Percentiles rank a stretch among this genome's conserved stretches.
Conservation (phyloP, 2,113 vertebrate species). For the Rynchops niger region DNA sequence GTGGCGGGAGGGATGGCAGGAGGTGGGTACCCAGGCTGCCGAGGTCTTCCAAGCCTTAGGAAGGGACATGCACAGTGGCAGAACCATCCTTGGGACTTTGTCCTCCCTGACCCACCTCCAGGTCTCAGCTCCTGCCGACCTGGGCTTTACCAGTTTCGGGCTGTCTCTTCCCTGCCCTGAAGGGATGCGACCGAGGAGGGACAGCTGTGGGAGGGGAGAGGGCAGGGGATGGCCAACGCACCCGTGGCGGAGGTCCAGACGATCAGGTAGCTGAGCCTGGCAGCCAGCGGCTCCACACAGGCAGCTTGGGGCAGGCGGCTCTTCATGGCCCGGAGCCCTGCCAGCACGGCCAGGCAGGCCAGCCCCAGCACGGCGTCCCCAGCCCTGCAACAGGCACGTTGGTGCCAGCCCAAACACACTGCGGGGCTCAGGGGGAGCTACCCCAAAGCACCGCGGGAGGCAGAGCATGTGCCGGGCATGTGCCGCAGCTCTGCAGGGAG, state of each 20-base stretch:
- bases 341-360: conserved; percentile 78
- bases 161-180: background rate
- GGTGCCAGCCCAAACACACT: background rate
- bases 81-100: background rate
- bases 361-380: conserved; percentile 86
- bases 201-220: rapidly evolving
- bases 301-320: conserved; percentile 40
- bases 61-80: background rate
- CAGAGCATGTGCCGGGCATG: rapidly evolving
- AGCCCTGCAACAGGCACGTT: conserved; percentile 54
- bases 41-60: background rate
- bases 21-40: rapidly evolving
- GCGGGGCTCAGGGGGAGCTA: background rate
- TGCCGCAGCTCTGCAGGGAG: background rate
- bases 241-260: conserved; percentile 85
- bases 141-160: background rate
- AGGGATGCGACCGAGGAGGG: background rate
- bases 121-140: background rate
- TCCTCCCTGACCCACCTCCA: background rate
- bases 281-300: background rate
- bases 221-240: conserved; percentile 36
- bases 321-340: conserved; percentile 81
- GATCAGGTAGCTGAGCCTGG: conserved; percentile 72
- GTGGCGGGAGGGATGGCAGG: rapidly evolving
- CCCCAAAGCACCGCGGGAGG: rapidly evolving